A percentile compares a stretch with the other conserved stretches of the same genome.
Evolutionary conservation across 2,888 invertebrate species (phyloP).

Genomic region (Omphaloscelis lunosa): DNA sequence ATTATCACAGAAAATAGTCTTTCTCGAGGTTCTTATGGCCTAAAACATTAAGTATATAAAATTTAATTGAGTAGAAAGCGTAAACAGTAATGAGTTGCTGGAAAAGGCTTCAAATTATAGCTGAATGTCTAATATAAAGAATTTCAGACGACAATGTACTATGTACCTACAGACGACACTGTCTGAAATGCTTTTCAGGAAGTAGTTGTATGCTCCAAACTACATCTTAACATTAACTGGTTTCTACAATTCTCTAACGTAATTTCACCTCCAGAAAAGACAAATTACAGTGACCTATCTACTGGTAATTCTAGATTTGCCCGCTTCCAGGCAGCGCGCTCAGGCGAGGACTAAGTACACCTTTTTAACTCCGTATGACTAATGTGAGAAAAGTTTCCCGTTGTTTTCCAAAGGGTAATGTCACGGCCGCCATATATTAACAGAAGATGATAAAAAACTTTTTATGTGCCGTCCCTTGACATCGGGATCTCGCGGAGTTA

Average conservation of each 20-base stretch:
- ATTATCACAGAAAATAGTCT: too few species aligned
- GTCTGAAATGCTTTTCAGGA: background rate
- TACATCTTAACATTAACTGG: background rate
- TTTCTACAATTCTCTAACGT: background rate
- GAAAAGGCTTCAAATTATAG: constrained; percentile 9
- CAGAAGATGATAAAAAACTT: constrained; percentile 65
- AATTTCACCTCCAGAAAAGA: constrained; percentile 1
- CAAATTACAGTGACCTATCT: constrained; percentile 32
- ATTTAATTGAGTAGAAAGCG: constrained; percentile 14
- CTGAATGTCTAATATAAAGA: background rate
- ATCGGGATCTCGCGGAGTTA: constrained; percentile 59
- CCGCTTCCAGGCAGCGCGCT: background rate
- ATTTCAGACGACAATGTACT: background rate
- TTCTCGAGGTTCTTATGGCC: too few species aligned
- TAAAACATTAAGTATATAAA: background rate
- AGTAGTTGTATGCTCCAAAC: too few species aligned
- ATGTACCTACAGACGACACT: too few species aligned
- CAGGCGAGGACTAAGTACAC: constrained; percentile 12
- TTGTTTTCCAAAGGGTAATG: constrained; percentile 62
- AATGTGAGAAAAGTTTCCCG: constrained; percentile 53
- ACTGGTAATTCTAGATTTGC: constrained; percentile 10
- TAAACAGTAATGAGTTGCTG: background rate
- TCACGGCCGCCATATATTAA: constrained; percentile 60
- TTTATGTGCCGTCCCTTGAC: constrained; percentile 57
- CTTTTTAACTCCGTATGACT: constrained; percentile 34